Evolutionary conservation across 1,140 invertebrate species (phyloP).

Genomic region (Cheumatopsyche charites): DNA sequence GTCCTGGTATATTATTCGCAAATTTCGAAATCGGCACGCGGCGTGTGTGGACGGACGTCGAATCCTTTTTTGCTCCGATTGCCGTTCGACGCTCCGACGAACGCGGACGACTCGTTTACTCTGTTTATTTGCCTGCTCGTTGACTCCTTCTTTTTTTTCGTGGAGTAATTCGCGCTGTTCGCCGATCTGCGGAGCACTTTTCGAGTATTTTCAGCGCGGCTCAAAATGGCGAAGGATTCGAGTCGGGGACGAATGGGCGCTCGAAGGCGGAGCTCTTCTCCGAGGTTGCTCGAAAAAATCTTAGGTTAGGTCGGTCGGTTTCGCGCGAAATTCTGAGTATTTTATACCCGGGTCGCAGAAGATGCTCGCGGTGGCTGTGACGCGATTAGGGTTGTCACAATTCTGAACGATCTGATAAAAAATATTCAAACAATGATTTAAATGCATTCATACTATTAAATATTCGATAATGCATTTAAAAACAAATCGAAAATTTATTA

Average conservation of each 20-base stretch:
- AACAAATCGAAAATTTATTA: not conserved
- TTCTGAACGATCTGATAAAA: not conserved
- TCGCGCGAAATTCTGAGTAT: slow-evolving; percentile 48
- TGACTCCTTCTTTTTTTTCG: too few species aligned
- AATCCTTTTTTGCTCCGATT: slow-evolving; percentile 17
- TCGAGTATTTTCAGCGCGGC: too few species aligned
- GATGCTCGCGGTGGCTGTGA: not conserved
- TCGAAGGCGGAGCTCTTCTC: not conserved
- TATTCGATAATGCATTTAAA: too few species aligned
- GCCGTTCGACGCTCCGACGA: not conserved
- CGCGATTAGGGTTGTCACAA: not conserved
- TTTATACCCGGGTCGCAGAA: slow-evolving; percentile 44
- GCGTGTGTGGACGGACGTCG: slow-evolving; percentile 13
- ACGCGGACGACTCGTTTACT: not conserved
- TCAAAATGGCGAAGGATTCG: too few species aligned
- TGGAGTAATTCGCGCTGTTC: not conserved
- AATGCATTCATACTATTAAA: too few species aligned
- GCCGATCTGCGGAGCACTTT: not conserved
- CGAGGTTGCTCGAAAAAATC: slow-evolving; percentile 31
- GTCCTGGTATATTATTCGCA: slow-evolving; percentile 47
- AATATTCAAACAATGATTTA: too few species aligned
- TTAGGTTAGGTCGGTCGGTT: slow-evolving; percentile 44
- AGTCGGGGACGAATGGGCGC: not conserved
- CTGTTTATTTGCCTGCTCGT: not conserved
- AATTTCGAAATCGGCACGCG: slow-evolving; percentile 44